A percentile compares a stretch with the other conserved stretches of the same genome.
Evolutionary conservation across 2,888 invertebrate species (phyloP).

Genomic region (Aromia moschata): DNA sequence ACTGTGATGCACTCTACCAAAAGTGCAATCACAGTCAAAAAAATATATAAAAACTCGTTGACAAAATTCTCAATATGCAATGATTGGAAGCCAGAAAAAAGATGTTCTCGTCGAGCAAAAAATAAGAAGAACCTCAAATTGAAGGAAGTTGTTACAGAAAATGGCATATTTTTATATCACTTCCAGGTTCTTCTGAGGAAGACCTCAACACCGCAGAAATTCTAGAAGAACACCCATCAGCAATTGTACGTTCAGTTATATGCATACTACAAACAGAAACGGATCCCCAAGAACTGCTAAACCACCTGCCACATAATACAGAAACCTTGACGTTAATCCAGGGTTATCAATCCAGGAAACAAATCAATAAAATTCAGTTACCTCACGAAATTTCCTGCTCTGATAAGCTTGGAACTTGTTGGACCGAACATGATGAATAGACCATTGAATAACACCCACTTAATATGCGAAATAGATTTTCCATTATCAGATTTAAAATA

Average conservation of each 20-base stretch:
- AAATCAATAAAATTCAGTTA: constrained; percentile 63
- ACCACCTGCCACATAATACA: constrained; percentile 63
- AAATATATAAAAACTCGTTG: too few species aligned
- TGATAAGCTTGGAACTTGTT: constrained; percentile 70
- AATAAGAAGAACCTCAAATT: too few species aligned
- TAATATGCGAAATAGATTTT: constrained; percentile 64
- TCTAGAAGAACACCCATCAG: constrained; percentile 57
- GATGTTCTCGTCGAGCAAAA: too few species aligned
- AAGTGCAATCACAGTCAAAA: too few species aligned
- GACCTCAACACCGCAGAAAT: constrained; percentile 55
- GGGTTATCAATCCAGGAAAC: constrained; percentile 64
- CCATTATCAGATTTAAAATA: constrained; percentile 63
- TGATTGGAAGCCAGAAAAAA: too few species aligned
- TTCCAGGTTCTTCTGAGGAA: constrained; percentile 61
- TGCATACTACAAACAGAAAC: constrained; percentile 66
- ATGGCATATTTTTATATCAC: too few species aligned
- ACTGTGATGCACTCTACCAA: too few species aligned
- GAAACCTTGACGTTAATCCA: constrained; percentile 69
- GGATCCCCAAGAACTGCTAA: constrained; percentile 60
- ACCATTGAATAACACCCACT: constrained; percentile 50
- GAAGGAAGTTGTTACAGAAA: too few species aligned
- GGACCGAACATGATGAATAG: constrained; percentile 62
- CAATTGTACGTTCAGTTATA: constrained; percentile 65
- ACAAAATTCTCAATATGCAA: too few species aligned
- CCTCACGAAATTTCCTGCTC: constrained; percentile 63